phyloP scores from a whole-genome alignment of 1,140 invertebrate species.

The Aphaenogaster floridana region DNA sequence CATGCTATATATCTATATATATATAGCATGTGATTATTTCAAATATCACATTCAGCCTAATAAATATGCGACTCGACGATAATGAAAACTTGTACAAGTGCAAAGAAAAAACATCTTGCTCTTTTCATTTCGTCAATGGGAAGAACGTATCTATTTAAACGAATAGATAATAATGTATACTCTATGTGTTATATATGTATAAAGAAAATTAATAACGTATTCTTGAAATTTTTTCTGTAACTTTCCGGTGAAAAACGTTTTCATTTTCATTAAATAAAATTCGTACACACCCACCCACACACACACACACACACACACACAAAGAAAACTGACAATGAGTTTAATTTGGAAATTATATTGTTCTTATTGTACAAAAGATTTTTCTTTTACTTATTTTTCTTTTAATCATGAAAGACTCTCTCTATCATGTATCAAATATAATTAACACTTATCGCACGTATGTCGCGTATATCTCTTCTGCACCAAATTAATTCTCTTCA shows the following conservation, averaged over 20 bases:
- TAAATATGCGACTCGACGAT: neutral
- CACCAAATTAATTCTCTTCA: conserved; percentile 17
- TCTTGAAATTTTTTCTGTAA: neutral
- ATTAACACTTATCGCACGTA: conserved; percentile 16
- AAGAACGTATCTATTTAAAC: neutral
- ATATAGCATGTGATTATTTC: neutral
- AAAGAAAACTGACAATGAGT: neutral
- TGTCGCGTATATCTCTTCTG: neutral
- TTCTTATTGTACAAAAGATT: conserved; percentile 15
- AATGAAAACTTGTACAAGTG: neutral
- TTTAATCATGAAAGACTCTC: neutral
- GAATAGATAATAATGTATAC: too few species aligned
- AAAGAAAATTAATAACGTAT: neutral
- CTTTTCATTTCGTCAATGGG: neutral
- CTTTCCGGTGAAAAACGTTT: too few species aligned
- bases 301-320: too few species aligned
- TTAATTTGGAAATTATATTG: conserved; percentile 8
- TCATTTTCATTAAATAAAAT: conserved; percentile 1
- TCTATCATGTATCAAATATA: neutral
- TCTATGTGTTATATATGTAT: neutral
- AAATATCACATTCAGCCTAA: neutral
- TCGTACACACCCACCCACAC: too few species aligned
- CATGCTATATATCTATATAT: neutral
- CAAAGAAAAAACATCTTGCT: neutral
- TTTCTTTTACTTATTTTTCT: neutral